Base-by-base conservation (phyloP, 2,797 vertebrate genomes). In the Pygocentrus nattereri region DNA sequence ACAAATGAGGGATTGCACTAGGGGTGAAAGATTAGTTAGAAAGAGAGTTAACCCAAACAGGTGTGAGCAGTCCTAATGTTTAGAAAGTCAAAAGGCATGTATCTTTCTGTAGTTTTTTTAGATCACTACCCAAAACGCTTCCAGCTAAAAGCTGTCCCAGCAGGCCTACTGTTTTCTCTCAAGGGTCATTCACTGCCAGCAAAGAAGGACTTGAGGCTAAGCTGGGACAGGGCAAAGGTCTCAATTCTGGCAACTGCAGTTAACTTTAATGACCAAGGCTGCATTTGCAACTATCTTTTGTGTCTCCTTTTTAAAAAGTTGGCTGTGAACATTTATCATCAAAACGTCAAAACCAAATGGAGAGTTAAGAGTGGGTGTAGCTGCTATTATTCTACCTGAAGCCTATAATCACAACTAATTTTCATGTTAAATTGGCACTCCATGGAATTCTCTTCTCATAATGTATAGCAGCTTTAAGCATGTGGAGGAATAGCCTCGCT, bases 11-110 rank as follows among this genome's bases (percentile, higher is more conserved):
- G 21, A 0, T 38, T 80, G 23, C 70, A 56, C 49, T 56, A 47
- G 38, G 56, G 62, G 25, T 25, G 15, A 41, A 30, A 30, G 30
- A 76, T 56, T 65, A 34, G 61, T 27, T 72, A 19, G 19, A 54
- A 47, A 44, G 44, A 74, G 15, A 19, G 4, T 44, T 11, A 72
- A 77, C 70, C 34, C 47, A 76, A 76, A 64, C 74, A 73, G 59
- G 44, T 78, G 59, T 47, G 59, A 77, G 62, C 25, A 49, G 52
- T 30, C 30, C 50, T 13, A 19, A 21, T 25, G 54, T 34, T 54
- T n/a, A 49, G 50, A 58, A n/a, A 41, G 34, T 65, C 74, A 72
- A 30, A 80, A 30, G 19, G 18, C 34, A 1, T 21, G 19, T 34
- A 30, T 27, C 18, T 23, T 23, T 30, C 10, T 56, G 38, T 44